Evolutionary conservation across 2,797 vertebrate species (phyloP), one percentile per base, ranked within the genome.

Genomic region (Helostoma temminkii): DNA sequence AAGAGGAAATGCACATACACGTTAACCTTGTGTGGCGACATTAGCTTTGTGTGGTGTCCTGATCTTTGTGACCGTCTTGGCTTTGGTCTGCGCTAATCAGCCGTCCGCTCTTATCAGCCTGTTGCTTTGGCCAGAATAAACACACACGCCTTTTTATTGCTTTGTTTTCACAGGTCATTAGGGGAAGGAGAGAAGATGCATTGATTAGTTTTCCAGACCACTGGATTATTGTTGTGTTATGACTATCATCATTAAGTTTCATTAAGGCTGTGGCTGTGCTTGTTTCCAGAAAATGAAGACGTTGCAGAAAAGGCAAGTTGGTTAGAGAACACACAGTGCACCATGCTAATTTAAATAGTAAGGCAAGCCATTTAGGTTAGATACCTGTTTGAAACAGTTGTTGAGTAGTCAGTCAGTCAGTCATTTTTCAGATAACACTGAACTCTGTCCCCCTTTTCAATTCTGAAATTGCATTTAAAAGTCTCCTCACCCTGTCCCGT

Each of bases 101-200:
- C 74, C 67, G 16, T 66, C 82, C 21, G 8, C 56, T 86, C 85
- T 90, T 93, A 93, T 93, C 91, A 78, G 82, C 77, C 58, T 76
- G 72, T 88, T 77, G 84, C 88, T 81, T 62, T 74, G 88, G 88
- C 90, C 92, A 95, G 94, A 91, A 92, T 83, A 96, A 95, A 92
- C 88, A 91, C 28, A 59, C 73, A 22, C 62, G 71, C 86, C 82
- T 78, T 93, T 91, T 91, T 90, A 88, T 85, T 91, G 86, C 82
- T 90, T 78, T 92, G 85, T 89, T 94, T 94, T 94, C 90, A 92
- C 84, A 91, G 71, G 86, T 93, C 91, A 90, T 91, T 90, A 90
- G 85, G 82, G 87, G 86, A 84, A 86, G 83, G 75, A 81, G 84
- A 83, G 83, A 83, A 85, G 85, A 89, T 64, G 75, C 90, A 91